Conservation (phyloP, 1,140 invertebrate genomes). For the Diorhabda carinulata region DNA sequence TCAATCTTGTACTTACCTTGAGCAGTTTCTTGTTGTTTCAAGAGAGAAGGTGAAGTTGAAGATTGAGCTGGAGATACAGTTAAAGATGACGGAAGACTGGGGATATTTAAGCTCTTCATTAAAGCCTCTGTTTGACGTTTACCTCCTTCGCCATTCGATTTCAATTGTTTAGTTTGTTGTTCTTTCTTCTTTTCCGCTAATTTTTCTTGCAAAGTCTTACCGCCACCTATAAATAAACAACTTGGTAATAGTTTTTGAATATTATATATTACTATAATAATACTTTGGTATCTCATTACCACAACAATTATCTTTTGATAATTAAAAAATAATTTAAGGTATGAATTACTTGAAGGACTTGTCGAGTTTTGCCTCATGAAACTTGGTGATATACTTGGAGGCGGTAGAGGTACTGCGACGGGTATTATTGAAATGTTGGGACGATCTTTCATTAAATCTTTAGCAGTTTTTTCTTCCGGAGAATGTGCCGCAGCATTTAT, state of each 20-base stretch:
- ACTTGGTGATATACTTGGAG: conserved; percentile 11
- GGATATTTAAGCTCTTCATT: conserved; percentile 28
- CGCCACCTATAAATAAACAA: conserved; percentile 21
- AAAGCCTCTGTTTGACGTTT: conserved; percentile 19
- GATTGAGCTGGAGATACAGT: conserved; percentile 23
- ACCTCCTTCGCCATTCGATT: conserved; percentile 24
- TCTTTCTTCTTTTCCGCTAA: conserved; percentile 57
- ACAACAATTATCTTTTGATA: not conserved
- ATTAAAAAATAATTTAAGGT: conserved; percentile 4
- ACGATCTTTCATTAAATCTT: conserved; percentile 40
- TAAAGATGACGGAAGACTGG: conserved; percentile 30
- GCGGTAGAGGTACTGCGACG: conserved; percentile 23
- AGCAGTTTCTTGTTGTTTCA: not conserved
- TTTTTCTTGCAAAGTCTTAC: conserved; percentile 60
- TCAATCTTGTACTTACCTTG: not conserved
- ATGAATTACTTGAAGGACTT: conserved; percentile 10
- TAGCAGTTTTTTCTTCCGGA: conserved; percentile 27
- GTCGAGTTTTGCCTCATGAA: conserved; percentile 18
- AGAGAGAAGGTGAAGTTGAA: not conserved
- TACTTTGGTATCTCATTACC: too few species aligned
- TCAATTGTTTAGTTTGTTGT: conserved; percentile 26
- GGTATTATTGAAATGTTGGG: conserved; percentile 45
- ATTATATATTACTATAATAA: too few species aligned
- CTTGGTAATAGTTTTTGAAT: too few species aligned
- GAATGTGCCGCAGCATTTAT: conserved; percentile 15